These are phyloP conservation scores for Macrobrachium nipponense DNA, from an alignment of 1,140 invertebrate genomes.

Conservation along the genomic window DNA sequence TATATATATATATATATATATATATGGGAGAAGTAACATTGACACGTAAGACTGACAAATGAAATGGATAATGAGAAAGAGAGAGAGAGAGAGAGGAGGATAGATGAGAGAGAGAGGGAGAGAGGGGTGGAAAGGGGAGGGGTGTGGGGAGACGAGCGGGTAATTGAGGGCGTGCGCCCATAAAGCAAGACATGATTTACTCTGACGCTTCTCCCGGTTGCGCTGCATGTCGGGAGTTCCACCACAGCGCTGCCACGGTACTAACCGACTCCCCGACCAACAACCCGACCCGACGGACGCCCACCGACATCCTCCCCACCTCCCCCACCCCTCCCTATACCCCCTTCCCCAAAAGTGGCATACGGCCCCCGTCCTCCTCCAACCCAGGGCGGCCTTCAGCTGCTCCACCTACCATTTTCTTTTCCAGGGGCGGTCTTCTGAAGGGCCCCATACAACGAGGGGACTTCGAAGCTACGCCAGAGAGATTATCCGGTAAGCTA, in stretches of 20 bases:
- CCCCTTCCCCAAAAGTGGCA: background rate
- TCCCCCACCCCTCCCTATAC: background rate
- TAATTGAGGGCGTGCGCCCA: slow-evolving; percentile 60
- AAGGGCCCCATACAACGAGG: too few relatives aligned
- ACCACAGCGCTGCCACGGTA: slow-evolving; percentile 23
- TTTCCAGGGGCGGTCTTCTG: too few relatives aligned
- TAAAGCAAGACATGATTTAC: slow-evolving; percentile 58
- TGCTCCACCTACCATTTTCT: background rate
- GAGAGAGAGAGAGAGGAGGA: too few relatives aligned
- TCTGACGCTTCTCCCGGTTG: slow-evolving; percentile 54
- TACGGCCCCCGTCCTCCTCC: background rate
- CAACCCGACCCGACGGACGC: slow-evolving; percentile 2
- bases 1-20: slow-evolving; percentile 24
- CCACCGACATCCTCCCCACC: background rate
- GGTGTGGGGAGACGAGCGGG: slow-evolving; percentile 21
- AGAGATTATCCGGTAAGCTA: too few relatives aligned
- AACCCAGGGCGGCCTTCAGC: background rate
- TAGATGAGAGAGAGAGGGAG: too few relatives aligned
- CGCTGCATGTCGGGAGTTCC: slow-evolving; percentile 45
- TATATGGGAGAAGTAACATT: background rate
- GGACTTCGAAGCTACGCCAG: too few relatives aligned
- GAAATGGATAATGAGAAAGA: too few relatives aligned
- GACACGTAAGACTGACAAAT: too few relatives aligned
- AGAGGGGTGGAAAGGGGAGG: slow-evolving; percentile 1
- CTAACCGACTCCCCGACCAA: background rate